Conservation (phyloP, 92 coral and sea anemone genomes). For the Epizoanthus fatuus region DNA sequence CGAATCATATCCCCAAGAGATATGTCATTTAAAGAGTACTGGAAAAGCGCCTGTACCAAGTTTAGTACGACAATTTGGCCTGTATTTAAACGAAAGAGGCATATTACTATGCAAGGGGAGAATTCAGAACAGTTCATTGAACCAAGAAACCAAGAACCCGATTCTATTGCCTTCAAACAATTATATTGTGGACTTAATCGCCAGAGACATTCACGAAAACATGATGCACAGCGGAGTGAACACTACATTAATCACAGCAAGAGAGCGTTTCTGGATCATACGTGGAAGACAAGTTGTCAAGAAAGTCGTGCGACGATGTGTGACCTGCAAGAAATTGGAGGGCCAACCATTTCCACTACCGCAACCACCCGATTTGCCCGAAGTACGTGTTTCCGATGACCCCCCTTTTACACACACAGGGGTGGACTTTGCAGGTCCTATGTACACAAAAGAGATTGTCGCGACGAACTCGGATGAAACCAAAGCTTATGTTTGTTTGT, state of each 20-base stretch:
- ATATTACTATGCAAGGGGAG: constrained; percentile 59
- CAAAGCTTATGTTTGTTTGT: constrained; percentile 56
- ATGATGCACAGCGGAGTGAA: constrained; percentile 48
- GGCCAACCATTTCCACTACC: constrained; percentile 47
- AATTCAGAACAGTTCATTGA: constrained; percentile 46
- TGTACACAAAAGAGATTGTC: constrained; percentile 15
- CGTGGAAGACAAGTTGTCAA: constrained; percentile 60
- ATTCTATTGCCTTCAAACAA: constrained; percentile 53
- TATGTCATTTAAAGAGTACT: constrained; percentile 45
- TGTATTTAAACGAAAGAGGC: constrained; percentile 38
- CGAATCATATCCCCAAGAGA: constrained; percentile 57
- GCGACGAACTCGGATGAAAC: constrained; percentile 16
- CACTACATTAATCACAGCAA: constrained; percentile 23
- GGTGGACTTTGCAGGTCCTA: constrained; percentile 73
- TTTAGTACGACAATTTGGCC: constrained; percentile 53
- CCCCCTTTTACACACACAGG: constrained; percentile 70
- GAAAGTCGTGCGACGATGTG: constrained; percentile 27
- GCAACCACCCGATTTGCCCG: constrained; percentile 50
- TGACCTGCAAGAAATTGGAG: constrained; percentile 28
- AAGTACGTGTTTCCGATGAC: constrained; percentile 46
- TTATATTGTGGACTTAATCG: constrained; percentile 37
- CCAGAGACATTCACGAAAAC: constrained; percentile 42
- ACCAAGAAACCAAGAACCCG: constrained; percentile 58
- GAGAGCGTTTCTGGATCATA: constrained; percentile 62
- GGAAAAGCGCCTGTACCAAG: constrained; percentile 17